Percentiles rank a stretch among this genome's conserved stretches.
These are phyloP conservation scores for Apogon talboti DNA, from an alignment of 2,797 vertebrate genomes.

Conservation along the genomic window DNA sequence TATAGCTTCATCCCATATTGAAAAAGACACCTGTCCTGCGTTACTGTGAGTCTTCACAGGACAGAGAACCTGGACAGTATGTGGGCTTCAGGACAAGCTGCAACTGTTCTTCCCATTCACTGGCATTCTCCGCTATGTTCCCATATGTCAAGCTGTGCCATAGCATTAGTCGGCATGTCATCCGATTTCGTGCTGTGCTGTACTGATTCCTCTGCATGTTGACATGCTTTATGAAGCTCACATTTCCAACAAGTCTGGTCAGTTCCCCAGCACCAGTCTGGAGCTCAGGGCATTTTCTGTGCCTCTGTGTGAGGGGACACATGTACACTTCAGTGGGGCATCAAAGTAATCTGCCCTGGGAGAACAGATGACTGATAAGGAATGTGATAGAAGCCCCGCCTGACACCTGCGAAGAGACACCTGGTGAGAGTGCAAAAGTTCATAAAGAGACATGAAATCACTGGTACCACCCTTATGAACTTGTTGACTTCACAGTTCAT, in stretches of 20 bases:
- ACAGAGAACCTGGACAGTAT: slow-evolving; percentile 3
- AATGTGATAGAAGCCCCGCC: slow-evolving; percentile 41
- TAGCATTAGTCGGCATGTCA: not conserved
- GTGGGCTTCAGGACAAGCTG: slow-evolving; percentile 1
- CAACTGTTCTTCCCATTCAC: not conserved
- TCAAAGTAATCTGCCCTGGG: slow-evolving; percentile 30
- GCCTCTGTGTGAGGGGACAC: slow-evolving; percentile 12
- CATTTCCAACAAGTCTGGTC: slow-evolving; percentile 51
- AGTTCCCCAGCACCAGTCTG: slow-evolving; percentile 20
- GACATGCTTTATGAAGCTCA: slow-evolving; percentile 30
- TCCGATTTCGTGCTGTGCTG: slow-evolving; percentile 4
- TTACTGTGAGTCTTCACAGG: not conserved
- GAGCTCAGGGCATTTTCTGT: slow-evolving; percentile 37
- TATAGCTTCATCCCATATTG: not conserved
- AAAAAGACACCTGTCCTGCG: slow-evolving; percentile 3
- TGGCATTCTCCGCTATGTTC: not conserved
- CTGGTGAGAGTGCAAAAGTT: slow-evolving; percentile 13
- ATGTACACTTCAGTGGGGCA: slow-evolving; percentile 9
- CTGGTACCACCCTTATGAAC: not conserved
- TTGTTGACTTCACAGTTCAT: slow-evolving; percentile 8
- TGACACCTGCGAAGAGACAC: slow-evolving; percentile 32
- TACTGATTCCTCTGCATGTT: slow-evolving; percentile 7
- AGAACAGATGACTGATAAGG: slow-evolving; percentile 37
- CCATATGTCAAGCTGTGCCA: slow-evolving; percentile 20
- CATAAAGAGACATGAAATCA: slow-evolving; percentile 32